A percentile compares a stretch with the other conserved stretches of the same genome.
These are phyloP conservation scores for Hippocampus barbouri DNA, from an alignment of 2,113 vertebrate genomes.

Conservation along the genomic window DNA sequence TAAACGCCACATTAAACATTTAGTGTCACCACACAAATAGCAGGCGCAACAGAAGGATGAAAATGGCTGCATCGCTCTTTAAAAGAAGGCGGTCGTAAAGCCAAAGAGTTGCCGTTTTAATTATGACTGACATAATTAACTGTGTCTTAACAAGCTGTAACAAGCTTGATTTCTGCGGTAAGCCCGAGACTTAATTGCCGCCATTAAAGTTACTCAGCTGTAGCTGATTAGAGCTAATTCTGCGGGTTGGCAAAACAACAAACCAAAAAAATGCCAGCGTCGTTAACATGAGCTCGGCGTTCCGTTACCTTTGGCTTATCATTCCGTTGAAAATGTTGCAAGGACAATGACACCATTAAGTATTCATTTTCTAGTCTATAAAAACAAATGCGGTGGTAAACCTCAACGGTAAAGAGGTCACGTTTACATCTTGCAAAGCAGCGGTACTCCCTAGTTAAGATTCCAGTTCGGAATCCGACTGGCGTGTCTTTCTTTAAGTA, in stretches of 20 bases:
- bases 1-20: background rate
- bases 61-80: conserved; percentile 4
- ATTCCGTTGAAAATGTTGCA: background rate
- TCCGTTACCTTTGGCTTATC: background rate
- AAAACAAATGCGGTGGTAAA: background rate
- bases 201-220: conserved; percentile 3
- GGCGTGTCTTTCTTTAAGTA: no score
- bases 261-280: background rate
- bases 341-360: background rate
- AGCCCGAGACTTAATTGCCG: conserved; percentile 5
- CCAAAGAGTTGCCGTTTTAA: conserved; percentile 1
- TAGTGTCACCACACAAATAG: background rate
- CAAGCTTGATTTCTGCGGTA: conserved; percentile 1
- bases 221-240: background rate
- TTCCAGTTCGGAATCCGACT: no score
- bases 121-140: conserved; percentile 16
- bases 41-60: background rate
- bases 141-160: conserved; percentile 16
- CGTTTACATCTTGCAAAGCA: no score
- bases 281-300: background rate
- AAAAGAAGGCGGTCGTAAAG: background rate
- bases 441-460: no score
- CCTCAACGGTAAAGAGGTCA: no score
- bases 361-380: background rate
- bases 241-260: conserved; percentile 1